Percentiles rank a stretch among this genome's conserved stretches.
Conservation (phyloP, 2,113 vertebrate genomes). For the Rhinopithecus roxellana region DNA sequence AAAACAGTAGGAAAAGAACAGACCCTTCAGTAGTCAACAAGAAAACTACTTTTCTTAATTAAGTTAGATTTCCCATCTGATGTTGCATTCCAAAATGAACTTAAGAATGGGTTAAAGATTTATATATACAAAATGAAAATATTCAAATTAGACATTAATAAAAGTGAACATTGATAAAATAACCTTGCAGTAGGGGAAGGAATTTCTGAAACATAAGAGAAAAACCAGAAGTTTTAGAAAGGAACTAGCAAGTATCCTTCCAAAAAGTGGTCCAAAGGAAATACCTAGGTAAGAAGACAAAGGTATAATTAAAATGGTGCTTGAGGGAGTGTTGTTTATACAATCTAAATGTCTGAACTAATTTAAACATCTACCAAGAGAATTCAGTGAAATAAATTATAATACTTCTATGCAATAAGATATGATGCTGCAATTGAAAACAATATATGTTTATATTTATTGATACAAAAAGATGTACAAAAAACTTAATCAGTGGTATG, state of each 20-base stretch:
- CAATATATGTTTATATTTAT: neutral
- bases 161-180: neutral
- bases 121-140: neutral
- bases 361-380: neutral
- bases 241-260: neutral
- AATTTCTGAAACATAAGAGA: neutral
- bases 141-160: neutral
- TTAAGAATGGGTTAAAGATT: neutral
- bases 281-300: neutral
- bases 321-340: neutral
- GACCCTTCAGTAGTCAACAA: neutral
- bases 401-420: neutral
- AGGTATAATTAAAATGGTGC: neutral
- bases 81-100: neutral
- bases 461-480: neutral
- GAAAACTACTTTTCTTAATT: neutral
- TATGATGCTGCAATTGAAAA: neutral
- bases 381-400: neutral
- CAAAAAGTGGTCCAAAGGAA: neutral
- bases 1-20: neutral
- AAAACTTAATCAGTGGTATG: neutral
- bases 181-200: neutral
- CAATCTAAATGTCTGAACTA: conserved; percentile 2
- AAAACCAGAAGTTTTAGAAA: conserved; percentile 1
- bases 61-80: neutral